Base-by-base conservation (phyloP, 2,797 vertebrate species). In the Micrastur ruficollis region DNA sequence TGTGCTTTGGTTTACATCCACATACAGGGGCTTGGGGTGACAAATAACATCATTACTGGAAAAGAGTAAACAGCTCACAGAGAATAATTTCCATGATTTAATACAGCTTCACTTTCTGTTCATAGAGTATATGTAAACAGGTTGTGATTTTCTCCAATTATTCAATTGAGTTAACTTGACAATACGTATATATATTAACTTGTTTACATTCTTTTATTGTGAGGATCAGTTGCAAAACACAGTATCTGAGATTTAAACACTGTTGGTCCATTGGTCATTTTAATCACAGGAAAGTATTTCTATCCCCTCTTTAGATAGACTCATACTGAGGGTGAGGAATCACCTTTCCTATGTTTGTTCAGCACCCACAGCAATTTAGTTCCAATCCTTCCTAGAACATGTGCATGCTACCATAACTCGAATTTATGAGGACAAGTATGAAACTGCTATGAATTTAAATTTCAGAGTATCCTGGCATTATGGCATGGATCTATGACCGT, bases 21-120 rank as follows among this genome's bases (percentile, higher is more conserved):
- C 71, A 81, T 81, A 79, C 50, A 90, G 59, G 88, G 78, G 47
- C 55, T 95, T 89, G 59, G 90, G 91, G 88, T 97, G 96, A 97
- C 82, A 96, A 97, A 97, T 93, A 95, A 94, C 93, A 91, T 94
- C 85, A 93, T 95, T 95, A 95, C 81, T 73, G 71, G 59, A 88
- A 95, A 95, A 96, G 90, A 93, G 90, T 96, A 95, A 95, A 96
- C 94, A 96, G 95, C 89, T 96, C 91, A 88, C 59, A 93, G 91
- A 93, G 74, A 94, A 96, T 93, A 96, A 96, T 96, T 96, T 97
- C 92, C 92, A 81, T 95, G 85, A 94, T 95, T 97, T 95, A 97
- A 93, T 95, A 81, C 61, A 90, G 80, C 86, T 90, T 95, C 78
- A 82, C 91, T 97, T 94, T 95, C 93, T 95, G 74, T 89, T 97